Evolutionary conservation across 2,888 invertebrate species (phyloP).

Genomic region (Eurytoma californica): DNA sequence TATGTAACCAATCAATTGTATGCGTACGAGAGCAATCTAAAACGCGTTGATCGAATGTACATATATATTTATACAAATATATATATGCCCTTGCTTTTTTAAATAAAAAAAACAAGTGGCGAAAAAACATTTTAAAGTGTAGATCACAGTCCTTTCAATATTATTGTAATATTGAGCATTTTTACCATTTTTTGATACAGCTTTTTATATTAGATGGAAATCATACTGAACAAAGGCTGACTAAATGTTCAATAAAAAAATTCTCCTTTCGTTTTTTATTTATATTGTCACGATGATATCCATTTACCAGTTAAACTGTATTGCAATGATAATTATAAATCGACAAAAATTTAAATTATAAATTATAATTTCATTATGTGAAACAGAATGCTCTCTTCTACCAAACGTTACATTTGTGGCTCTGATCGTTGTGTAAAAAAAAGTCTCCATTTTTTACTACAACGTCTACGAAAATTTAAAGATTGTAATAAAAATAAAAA

Average conservation of each 20-base stretch:
- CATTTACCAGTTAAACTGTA: neutral
- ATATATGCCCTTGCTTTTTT: neutral
- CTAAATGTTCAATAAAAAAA: neutral
- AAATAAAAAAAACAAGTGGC: neutral
- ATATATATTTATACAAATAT: neutral
- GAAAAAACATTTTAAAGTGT: too few species aligned
- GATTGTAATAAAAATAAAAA: slow-evolving; percentile 29
- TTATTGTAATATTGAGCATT: too few species aligned
- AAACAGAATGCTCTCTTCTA: slow-evolving; percentile 19
- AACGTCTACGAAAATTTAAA: slow-evolving; percentile 12
- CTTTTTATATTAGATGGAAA: too few species aligned
- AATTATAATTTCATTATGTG: too few species aligned
- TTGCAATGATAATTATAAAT: too few species aligned
- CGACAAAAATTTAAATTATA: too few species aligned
- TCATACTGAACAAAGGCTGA: too few species aligned
- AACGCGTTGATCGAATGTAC: neutral
- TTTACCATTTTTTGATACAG: too few species aligned
- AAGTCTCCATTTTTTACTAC: slow-evolving; percentile 43
- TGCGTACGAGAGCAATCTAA: slow-evolving; percentile 1
- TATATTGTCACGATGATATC: slow-evolving; percentile 5
- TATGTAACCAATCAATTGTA: too few species aligned
- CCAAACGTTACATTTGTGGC: neutral
- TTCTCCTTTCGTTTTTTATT: slow-evolving; percentile 19
- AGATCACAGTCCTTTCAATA: too few species aligned
- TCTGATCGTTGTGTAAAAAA: slow-evolving; percentile 29